phyloP scores from a whole-genome alignment of 2,113 vertebrate genomes.

The Forbesichthys agassizii region DNA sequence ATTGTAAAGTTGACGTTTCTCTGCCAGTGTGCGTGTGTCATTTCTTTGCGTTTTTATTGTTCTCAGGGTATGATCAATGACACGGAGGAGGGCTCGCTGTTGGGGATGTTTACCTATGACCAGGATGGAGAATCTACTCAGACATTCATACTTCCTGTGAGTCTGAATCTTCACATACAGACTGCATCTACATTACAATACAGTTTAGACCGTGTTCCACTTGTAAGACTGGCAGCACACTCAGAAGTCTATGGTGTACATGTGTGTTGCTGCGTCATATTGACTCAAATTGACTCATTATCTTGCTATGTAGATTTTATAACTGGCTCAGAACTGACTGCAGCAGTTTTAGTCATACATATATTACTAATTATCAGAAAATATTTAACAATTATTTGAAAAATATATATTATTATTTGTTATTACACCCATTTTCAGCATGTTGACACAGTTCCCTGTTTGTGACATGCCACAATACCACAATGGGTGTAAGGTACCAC shows the following conservation, averaged over 20 bases:
- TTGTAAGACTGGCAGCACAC: background rate
- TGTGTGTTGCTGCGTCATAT: no score
- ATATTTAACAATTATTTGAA: no score
- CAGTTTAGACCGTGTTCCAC: background rate
- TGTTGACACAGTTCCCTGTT: no score
- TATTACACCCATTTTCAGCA: no score
- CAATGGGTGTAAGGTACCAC: no score
- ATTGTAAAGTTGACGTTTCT: background rate
- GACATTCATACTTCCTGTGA: constrained; percentile 85
- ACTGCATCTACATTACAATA: background rate
- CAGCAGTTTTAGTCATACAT: no score
- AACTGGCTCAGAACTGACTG: no score
- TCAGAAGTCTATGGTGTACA: background rate
- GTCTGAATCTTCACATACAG: constrained; percentile 9
- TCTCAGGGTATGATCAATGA: constrained; percentile 84
- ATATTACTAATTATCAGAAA: no score
- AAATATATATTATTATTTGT: no score
- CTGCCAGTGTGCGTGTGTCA: background rate
- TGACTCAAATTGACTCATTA: no score
- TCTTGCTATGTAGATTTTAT: no score
- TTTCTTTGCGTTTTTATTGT: background rate
- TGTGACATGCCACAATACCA: no score
- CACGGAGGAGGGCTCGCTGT: constrained; percentile 78
- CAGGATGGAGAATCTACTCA: constrained; percentile 85
- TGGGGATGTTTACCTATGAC: constrained; percentile 86